A percentile compares a stretch with the other conserved stretches of the same genome.
These are phyloP conservation scores for Thereva nobilitata DNA, from an alignment of 2,888 invertebrate species.

Conservation along the genomic window DNA sequence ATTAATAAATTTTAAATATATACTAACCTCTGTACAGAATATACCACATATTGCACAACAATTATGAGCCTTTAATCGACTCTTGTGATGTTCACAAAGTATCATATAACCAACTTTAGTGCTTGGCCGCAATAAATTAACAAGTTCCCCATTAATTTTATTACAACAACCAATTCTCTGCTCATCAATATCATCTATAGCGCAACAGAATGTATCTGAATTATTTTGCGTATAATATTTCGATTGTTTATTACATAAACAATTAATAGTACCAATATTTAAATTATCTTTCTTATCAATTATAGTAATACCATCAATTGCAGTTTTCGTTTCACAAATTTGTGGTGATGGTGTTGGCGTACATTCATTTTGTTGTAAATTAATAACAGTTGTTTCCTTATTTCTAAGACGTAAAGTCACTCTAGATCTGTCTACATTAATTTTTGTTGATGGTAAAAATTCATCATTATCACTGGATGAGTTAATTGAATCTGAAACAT, in stretches of 20 bases:
- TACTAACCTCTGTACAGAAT: constrained; percentile 80
- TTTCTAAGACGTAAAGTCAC: constrained; percentile 54
- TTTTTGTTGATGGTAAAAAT: constrained; percentile 53
- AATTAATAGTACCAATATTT: constrained; percentile 49
- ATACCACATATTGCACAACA: constrained; percentile 89
- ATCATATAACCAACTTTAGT: constrained; percentile 77
- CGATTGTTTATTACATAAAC: constrained; percentile 61
- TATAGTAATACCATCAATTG: background rate
- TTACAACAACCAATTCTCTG: constrained; percentile 82
- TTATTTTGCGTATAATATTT: constrained; percentile 62
- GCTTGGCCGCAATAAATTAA: constrained; percentile 70
- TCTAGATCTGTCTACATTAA: constrained; percentile 55
- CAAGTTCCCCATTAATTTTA: constrained; percentile 62
- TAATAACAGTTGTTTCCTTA: constrained; percentile 22
- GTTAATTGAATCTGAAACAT: constrained; percentile 51
- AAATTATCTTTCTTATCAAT: constrained; percentile 1
- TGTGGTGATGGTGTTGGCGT: too few species aligned
- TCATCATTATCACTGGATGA: constrained; percentile 57
- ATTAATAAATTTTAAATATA: background rate
- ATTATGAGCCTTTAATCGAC: constrained; percentile 77
- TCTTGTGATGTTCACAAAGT: constrained; percentile 77
- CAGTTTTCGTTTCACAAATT: background rate
- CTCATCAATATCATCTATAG: constrained; percentile 75
- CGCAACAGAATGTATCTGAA: constrained; percentile 68
- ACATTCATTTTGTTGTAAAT: background rate